phyloP scores from a whole-genome alignment of 2,113 vertebrate species.

The Leptocoma aspasia region DNA sequence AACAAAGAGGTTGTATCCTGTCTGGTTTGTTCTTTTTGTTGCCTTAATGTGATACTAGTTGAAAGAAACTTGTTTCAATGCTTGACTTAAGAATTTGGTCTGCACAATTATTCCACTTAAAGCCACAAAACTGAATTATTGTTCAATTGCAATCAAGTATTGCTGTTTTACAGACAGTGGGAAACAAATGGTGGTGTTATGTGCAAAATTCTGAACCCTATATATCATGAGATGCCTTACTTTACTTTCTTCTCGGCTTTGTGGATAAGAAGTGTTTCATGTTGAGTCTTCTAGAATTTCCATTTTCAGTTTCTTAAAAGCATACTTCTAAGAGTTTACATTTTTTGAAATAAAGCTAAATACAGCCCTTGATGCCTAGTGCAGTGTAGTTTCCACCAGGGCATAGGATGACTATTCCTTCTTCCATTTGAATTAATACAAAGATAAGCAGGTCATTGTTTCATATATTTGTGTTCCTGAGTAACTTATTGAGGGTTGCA shows the following conservation, averaged over 20 bases:
- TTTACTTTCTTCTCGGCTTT: background rate
- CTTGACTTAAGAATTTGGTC: background rate
- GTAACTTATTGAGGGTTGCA: background rate
- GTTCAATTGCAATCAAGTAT: background rate
- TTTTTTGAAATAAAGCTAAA: background rate
- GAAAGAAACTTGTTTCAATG: background rate
- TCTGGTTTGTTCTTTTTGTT: background rate
- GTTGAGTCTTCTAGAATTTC: background rate
- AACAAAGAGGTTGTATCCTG: background rate
- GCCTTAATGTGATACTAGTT: background rate
- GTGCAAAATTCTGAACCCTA: background rate
- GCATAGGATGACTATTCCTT: background rate
- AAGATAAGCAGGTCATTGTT: background rate
- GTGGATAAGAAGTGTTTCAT: background rate
- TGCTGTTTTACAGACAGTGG: background rate
- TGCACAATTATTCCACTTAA: background rate
- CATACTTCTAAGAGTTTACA: background rate
- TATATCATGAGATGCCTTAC: background rate
- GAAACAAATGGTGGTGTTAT: background rate
- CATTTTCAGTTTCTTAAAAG: background rate
- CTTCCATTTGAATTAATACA: background rate
- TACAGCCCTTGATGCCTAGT: background rate
- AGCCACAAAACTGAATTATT: background rate
- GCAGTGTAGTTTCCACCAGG: background rate
- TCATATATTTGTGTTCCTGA: background rate